Evolutionary conservation across 64 coral and sea anemone species (phyloP), one percentile per base, ranked within the genome.

Genomic region (Montipora capricornis): DNA sequence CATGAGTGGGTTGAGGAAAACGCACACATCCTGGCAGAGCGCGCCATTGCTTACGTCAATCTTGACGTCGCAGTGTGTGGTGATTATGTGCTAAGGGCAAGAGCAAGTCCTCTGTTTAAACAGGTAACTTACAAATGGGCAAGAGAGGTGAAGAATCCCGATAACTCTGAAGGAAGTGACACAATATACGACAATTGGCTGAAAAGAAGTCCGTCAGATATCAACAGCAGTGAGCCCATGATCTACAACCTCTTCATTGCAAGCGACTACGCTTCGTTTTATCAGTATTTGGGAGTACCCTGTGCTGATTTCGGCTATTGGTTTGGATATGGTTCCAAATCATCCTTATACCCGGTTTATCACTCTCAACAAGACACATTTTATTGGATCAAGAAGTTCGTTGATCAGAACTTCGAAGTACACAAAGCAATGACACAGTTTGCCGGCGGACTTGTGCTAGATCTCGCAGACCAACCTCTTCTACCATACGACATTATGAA

Each of bases 341-440:
- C 57, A 8, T 81, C 87, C n/a, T 71, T 86, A 5, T 98, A 98
- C 64, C 97, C 97, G 14, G 82, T 96, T n/a, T 98, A 98, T 95
- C 97, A 98, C 24, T 94, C 97, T 5, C 91, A 94, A 50, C 88
- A 95, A 11, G 97, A 98, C 19, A 98, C 87, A 5, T 98, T 95
- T 68, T 83, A 92, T 22, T 98, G 92, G 88, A 49, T 98, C 47
- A 98, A 98, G 47, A 94, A 47, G 9, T 98, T 98, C 20, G 74
- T 94, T 20, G 97, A 98, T 59, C 83, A 92, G 14, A 64, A 94
- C 24, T 98, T 98, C 37, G 75, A 95, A 6, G 87, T 96, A 19
- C 97, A 98, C 73, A 66, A 78, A 59, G 82, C 94, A 4, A 88
- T 95, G 20, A 90, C 89, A 9, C 88, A 95, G 58, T 95, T 98